Evolutionary conservation across 2,888 invertebrate genomes (phyloP).

Genomic region (Tuberolachnus salignus): DNA sequence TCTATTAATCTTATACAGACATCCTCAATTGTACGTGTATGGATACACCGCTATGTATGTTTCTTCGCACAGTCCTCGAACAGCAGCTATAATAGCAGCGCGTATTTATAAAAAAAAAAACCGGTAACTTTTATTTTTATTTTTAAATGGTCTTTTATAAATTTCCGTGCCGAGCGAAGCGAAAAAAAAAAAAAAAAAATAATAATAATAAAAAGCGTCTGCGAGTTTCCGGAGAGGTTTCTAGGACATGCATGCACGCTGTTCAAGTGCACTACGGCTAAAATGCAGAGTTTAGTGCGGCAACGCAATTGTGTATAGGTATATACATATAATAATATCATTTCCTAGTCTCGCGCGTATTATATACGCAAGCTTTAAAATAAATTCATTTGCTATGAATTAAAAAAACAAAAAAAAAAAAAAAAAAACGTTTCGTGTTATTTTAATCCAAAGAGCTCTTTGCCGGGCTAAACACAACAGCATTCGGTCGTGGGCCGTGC

Average conservation of each 20-base stretch:
- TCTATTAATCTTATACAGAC: no score
- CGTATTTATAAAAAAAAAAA: no score
- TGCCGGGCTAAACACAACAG: no score
- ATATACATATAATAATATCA: no score
- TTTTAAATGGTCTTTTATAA: not conserved
- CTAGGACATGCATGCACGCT: conserved; percentile 15
- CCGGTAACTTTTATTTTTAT: not conserved
- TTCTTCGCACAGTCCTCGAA: not conserved
- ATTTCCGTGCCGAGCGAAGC: conserved; percentile 11
- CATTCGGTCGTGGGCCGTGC: no score
- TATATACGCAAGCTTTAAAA: conserved; percentile 13
- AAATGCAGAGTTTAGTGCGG: conserved; percentile 30
- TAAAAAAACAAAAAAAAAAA: conserved; percentile 4
- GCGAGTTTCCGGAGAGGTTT: conserved; percentile 21
- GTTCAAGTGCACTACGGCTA: conserved; percentile 48
- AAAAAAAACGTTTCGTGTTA: conserved; percentile 18
- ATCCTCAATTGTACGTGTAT: no score
- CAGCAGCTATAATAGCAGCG: not conserved
- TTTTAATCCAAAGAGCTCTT: conserved; percentile 22
- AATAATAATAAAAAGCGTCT: no score
- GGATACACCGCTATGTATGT: not conserved
- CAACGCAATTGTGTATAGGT: conserved; percentile 30
- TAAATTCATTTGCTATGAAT: conserved; percentile 9
- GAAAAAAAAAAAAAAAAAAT: no score
- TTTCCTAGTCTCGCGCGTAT: not conserved